A percentile compares a stretch with the other conserved stretches of the same genome.
These are phyloP conservation scores for Ia io DNA, from an alignment of 2,113 vertebrate species.

Conservation along the genomic window DNA sequence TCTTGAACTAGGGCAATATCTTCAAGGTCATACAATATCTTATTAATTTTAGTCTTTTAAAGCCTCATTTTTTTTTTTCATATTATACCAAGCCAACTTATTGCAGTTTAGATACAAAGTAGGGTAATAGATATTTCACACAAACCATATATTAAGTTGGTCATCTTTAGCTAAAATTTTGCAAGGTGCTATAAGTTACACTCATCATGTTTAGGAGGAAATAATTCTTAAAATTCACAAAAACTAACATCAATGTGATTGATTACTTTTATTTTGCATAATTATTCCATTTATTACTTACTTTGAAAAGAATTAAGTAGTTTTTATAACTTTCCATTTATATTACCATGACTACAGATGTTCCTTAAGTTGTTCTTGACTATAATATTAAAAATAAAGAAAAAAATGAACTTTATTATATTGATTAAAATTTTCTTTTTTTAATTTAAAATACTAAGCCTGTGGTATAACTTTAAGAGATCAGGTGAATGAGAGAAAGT, in stretches of 20 bases:
- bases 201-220: background rate
- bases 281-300: background rate
- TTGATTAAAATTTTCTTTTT: background rate
- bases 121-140: slow-evolving; percentile 25
- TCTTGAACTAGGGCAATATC: slow-evolving; percentile 47
- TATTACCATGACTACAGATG: background rate
- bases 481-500: background rate
- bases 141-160: background rate
- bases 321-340: background rate
- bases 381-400: background rate
- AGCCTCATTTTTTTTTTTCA: slow-evolving; percentile 58
- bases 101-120: slow-evolving; percentile 45
- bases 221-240: background rate
- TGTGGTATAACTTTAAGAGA: background rate
- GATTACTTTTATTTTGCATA: slow-evolving; percentile 29
- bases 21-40: slow-evolving; percentile 68
- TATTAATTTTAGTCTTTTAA: slow-evolving; percentile 63
- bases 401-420: background rate
- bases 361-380: background rate
- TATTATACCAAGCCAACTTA: slow-evolving; percentile 22
- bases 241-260: background rate
- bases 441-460: background rate
- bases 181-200: background rate
- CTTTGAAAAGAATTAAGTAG: background rate
- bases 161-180: slow-evolving; percentile 51